Base-by-base conservation (phyloP, 2,113 vertebrate species). In the Indicator maculatus region DNA sequence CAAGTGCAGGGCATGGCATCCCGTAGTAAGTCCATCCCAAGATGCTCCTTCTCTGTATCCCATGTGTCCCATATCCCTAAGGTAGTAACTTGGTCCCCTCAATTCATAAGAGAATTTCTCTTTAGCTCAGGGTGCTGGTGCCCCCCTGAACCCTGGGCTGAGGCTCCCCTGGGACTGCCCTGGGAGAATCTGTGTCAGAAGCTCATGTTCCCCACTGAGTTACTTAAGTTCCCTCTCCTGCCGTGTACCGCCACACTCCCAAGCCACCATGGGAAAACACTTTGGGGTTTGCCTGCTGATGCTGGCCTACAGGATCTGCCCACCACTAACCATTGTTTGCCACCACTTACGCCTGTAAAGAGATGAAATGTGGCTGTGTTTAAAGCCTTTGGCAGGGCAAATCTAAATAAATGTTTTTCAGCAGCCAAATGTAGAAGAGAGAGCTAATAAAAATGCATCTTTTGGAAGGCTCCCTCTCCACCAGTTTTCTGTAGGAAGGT, bases 381-480 rank as follows among this genome's bases (percentile, higher is more conserved):
- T 81, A 89, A 59, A 69, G 65, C 56, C 78, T 94, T 91, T 95
- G 86, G 84, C 90, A 93, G 83, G 60, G 56, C 74, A 94, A 78
- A 24, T 60, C 52, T 93, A 87, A 90, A 89, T 83, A 94, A 96
- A 92, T 94, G 85, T 93, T 89, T 95, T 87, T 87, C 47, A 65
- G 12, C 3, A 5, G 81, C 56, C 60, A 89, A 63, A 85, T 20
- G 63, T 33, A 60, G 77, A 52, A 69, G 44, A 87, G 53, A 58
- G 36, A 69, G 70, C 50, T 85, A 85, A 93, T 95, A 88, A 96
- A 95, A 92, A 93, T 76, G 31, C 52, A 92, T 96, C 83, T 92
- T 95, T 90, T 33, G 44, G 59, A 95, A 94, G 45, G 61, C 66
- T 94, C 73, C 44, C 73, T 83, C 67, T 64, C 56, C 50, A 67